phyloP scores from a whole-genome alignment of 2,113 vertebrate genomes.

The Rhizomys pruinosus region DNA sequence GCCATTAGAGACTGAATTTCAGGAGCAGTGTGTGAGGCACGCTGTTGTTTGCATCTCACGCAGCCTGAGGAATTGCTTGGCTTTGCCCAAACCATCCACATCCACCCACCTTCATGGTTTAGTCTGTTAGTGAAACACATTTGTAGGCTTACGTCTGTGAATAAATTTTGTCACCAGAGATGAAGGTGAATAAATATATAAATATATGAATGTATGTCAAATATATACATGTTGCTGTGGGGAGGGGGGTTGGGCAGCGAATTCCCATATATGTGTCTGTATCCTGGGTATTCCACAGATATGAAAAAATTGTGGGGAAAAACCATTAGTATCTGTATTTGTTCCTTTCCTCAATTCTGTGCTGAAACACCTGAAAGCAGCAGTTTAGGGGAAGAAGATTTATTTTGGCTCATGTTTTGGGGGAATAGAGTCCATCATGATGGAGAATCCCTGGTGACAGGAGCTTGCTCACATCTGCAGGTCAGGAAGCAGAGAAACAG shows the following conservation, averaged over 20 bases:
- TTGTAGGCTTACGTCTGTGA: background rate
- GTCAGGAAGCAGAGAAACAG: background rate
- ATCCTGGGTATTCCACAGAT: background rate
- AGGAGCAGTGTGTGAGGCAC: background rate
- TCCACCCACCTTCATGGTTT: background rate
- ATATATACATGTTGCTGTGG: background rate
- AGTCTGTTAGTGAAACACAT: background rate
- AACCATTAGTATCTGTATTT: background rate
- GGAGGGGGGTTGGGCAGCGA: background rate
- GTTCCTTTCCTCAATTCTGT: background rate
- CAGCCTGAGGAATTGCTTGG: background rate
- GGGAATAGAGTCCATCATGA: background rate
- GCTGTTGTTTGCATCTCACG: accelerated
- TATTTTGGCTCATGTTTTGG: background rate
- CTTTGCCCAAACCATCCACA: background rate
- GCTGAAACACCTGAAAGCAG: background rate
- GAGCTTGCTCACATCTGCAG: background rate
- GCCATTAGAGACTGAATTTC: background rate
- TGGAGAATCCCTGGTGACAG: background rate
- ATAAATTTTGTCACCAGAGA: background rate
- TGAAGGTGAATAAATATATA: background rate
- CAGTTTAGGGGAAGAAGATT: background rate
- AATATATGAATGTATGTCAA: background rate
- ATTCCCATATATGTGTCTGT: background rate
- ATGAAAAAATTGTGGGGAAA: background rate